phyloP scores from a whole-genome alignment of 2,888 invertebrate species.

The Luffia ferchaultella region DNA sequence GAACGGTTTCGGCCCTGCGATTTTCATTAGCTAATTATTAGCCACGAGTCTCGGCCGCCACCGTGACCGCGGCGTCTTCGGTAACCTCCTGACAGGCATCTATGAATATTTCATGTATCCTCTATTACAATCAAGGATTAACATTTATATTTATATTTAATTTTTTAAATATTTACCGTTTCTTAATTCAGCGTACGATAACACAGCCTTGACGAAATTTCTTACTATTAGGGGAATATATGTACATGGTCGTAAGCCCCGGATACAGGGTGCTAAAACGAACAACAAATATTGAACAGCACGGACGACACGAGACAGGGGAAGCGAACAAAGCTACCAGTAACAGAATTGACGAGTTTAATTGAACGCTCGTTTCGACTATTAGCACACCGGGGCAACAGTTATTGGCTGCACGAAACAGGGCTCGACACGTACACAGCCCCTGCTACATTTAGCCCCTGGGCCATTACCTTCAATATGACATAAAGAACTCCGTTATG shows the following conservation, averaged over 20 bases:
- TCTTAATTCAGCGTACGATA: too few species aligned
- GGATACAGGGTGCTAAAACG: not conserved
- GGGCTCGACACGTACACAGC: constrained; percentile 16
- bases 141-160: too few species aligned
- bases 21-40: constrained; percentile 59
- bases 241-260: too few species aligned
- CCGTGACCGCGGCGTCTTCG: not conserved
- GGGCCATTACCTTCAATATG: constrained; percentile 15
- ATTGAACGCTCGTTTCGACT: constrained; percentile 52
- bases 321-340: constrained; percentile 14
- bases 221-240: too few species aligned
- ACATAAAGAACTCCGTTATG: constrained; percentile 11
- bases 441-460: constrained; percentile 11
- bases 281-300: not conserved
- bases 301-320: not conserved
- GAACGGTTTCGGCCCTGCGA: constrained; percentile 36
- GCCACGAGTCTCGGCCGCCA: constrained; percentile 11
- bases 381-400: constrained; percentile 46
- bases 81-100: not conserved
- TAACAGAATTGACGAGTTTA: constrained; percentile 47
- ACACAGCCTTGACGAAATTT: too few species aligned
- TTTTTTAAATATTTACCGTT: too few species aligned
- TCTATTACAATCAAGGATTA: too few species aligned
- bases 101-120: not conserved
- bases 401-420: constrained; percentile 36